Evolutionary conservation across 2,113 vertebrate species (phyloP).

Genomic region (Austrofundulus limnaeus): DNA sequence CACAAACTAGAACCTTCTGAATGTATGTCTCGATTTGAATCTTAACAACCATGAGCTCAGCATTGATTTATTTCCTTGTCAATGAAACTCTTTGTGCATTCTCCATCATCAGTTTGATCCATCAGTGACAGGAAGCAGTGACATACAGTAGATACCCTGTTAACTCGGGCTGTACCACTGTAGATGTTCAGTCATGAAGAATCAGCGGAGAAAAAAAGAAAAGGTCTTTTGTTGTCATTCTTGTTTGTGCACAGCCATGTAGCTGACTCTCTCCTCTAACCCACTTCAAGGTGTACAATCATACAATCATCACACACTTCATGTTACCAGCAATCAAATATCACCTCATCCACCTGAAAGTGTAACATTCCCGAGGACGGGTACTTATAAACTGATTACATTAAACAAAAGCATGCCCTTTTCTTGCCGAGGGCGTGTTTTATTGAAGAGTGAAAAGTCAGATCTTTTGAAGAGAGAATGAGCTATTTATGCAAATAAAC

Average conservation of each 20-base stretch:
- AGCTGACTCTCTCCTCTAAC: not conserved
- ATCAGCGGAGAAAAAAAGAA: no score
- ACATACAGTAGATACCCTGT: not conserved
- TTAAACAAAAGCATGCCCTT: slow-evolving; percentile 6
- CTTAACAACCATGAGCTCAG: no score
- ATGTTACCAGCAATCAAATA: slow-evolving; percentile 13
- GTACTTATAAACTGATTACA: not conserved
- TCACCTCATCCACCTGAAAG: not conserved
- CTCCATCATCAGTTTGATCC: not conserved
- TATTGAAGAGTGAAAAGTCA: slow-evolving; percentile 17
- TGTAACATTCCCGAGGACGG: not conserved
- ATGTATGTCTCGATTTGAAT: no score
- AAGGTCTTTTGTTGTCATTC: no score
- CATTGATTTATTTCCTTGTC: not conserved
- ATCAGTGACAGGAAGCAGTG: not conserved
- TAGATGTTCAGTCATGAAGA: not conserved
- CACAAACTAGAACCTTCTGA: no score
- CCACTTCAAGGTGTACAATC: not conserved
- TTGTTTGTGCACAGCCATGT: not conserved
- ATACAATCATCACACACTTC: slow-evolving; percentile 5
- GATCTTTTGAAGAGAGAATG: not conserved
- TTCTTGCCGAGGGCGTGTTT: not conserved
- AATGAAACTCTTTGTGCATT: not conserved
- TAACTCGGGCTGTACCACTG: not conserved
- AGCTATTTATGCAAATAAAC: slow-evolving; percentile 19